Conservation (phyloP, 2,888 invertebrate genomes). For the Eueremaeus valkanovi region DNA sequence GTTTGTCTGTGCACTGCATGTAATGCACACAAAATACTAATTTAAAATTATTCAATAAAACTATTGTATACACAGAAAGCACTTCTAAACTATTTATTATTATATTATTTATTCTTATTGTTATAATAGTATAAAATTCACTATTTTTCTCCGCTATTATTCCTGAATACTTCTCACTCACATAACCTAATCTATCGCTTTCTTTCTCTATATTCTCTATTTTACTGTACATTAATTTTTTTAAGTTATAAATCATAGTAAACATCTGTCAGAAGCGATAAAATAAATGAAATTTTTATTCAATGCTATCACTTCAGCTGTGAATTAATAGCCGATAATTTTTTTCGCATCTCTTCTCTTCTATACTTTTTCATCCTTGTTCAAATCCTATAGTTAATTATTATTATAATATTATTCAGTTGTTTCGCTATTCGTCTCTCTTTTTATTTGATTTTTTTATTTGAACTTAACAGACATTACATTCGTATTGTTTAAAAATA, state of each 20-base stretch:
- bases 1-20: neutral
- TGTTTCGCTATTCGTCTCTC: neutral
- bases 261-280: conserved; percentile 14
- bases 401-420: neutral
- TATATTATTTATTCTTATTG: neutral
- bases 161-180: neutral
- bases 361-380: neutral
- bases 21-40: conserved; percentile 21
- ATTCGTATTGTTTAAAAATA: neutral
- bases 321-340: conserved; percentile 7
- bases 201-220: neutral
- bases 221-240: neutral
- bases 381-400: neutral
- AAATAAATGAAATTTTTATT: conserved; percentile 15
- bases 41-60: conserved; percentile 20
- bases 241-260: conserved; percentile 6
- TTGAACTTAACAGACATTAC: too few species aligned
- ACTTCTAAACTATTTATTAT: conserved; percentile 1
- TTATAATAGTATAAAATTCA: neutral
- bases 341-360: neutral
- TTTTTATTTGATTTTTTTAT: too few species aligned
- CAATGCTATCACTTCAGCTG: neutral
- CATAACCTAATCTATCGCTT: neutral
- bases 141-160: neutral
- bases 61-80: too few species aligned